Evolutionary conservation across 2,888 invertebrate genomes (phyloP), one percentile per base, ranked within the genome.

Genomic region (Hypercompe scribonia): DNA sequence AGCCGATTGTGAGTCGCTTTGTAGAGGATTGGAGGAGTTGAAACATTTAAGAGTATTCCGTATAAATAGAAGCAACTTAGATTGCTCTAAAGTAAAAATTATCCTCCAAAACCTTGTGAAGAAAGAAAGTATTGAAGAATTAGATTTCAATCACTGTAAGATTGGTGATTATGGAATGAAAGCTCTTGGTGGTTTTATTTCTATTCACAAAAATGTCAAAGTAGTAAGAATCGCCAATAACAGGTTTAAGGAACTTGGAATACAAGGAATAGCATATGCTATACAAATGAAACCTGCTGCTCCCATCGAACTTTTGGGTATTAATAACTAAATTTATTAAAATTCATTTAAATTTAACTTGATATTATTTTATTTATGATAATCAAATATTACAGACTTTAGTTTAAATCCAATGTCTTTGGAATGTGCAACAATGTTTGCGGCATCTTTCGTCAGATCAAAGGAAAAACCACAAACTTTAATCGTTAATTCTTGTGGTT

Each of bases 121-220:
- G 77, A 94, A 95, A 78, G 94, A 93, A 76, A 89, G 94, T 81
- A 90, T 97, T 46, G 94, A 96, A 78, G 96, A 97, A 83, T 84
- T 97, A 50, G 97, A 97, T 88, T 96, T 97, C 68, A 97, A 97
- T 75, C 96, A 97, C 86, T 97, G 97, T 86, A 95, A 96, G 81
- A 96, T 97, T 68, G 96, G 95, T 4, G 96, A 97, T 86, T 93
- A 94, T 66, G 97, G 97, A 0, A 96, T 97, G 84, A 94, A 96
- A 73, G 97, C 97, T 31, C 90, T 97, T 3, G 97, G 96, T 0
- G 97, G 96, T 78, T 92, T 96, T 75, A 93, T 96, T 70, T 90
- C 82, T 54, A 81, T 93, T 18, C 96, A 96, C 81, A 91, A 90
- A 18, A 94, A 92, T 63, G 84, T 97, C 34, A 95, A 92, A 82